Evolutionary conservation across 2,113 vertebrate genomes (phyloP).

Genomic region (Lates calcarifer): DNA sequence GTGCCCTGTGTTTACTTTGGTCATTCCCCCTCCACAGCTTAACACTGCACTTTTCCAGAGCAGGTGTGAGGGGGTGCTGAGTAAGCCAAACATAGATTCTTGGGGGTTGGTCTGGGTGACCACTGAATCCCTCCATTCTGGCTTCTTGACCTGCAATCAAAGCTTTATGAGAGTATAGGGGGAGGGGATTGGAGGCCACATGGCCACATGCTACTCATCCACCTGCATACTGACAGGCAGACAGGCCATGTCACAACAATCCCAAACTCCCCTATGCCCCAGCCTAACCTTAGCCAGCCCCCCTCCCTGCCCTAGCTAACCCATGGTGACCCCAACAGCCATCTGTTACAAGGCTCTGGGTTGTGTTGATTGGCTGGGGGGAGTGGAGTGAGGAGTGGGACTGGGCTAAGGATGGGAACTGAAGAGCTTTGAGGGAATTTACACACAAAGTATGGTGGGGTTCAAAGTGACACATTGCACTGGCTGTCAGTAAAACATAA

Average conservation of each 20-base stretch:
- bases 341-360: conserved; percentile 76
- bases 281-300: conserved; percentile 72
- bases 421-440: conserved; percentile 34
- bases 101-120: conserved; percentile 51
- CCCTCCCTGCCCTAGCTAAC: conserved; percentile 54
- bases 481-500: not conserved
- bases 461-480: conserved; percentile 25
- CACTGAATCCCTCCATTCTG: conserved; percentile 53
- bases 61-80: conserved; percentile 73
- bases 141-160: conserved; percentile 71
- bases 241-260: conserved; percentile 79
- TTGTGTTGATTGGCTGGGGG: conserved; percentile 66
- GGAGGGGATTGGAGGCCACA: conserved; percentile 43
- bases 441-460: not conserved
- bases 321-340: conserved; percentile 73
- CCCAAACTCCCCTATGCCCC: conserved; percentile 75
- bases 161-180: conserved; percentile 45
- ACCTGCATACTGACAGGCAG: conserved; percentile 79
- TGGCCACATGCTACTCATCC: conserved; percentile 74
- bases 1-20: conserved; percentile 58
- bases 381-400: conserved; percentile 29
- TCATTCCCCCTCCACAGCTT: not conserved
- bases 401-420: conserved; percentile 11
- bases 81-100: conserved; percentile 52
- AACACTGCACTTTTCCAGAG: conserved; percentile 62